Evolutionary conservation across 2,113 vertebrate species (phyloP), one percentile per base, ranked within the genome.

Genomic region (Grallaria varia): DNA sequence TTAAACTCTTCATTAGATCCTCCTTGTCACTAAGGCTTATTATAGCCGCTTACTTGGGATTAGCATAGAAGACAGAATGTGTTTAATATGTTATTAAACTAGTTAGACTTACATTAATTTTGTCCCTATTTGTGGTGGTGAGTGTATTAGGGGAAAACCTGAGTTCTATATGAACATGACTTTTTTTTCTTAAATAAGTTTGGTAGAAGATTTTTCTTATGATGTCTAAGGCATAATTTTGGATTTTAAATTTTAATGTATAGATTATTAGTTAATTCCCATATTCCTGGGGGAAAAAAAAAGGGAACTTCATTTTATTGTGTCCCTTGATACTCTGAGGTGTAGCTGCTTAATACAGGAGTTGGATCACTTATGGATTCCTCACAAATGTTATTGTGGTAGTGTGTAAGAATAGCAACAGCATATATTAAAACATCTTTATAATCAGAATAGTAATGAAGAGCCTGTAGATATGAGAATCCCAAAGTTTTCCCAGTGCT

Each of bases 401-500:
- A 84, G 82, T 30, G 67, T 87, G 86, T 72, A 82, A 94, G 75
- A 88, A 87, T 49, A 94, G 91, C 92, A 94, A 84, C 50, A 60
- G 69, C 55, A 87, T 67, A 71, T 95, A 58, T 97, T 94, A 97
- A 96, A 88, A 33, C 42, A 74, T 84, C 68, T 94, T 95, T 93
- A 47, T 33, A 89, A 93, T 89, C 91, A 88, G 80, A 96, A 93
- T 95, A 87, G 90, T 76, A 84, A 89, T 91, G 89, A 94, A 89
- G 75, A 93, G 83, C 69, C 81, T 76, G 75, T 68, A 53, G 83
- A 95, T 96, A 95, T 88, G 82, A 95, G 95, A 97, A 94, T 97
- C 67, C 92, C 92, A 96, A 96, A 97, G 92, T 97, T 96, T 94
- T 94, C 96, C 96, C 87, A 94, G 73, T 77, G 90, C 81, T 95